A percentile compares a stretch with the other conserved stretches of the same genome.
Conservation (phyloP, 2,113 vertebrate genomes). For the Scomber scombrus region DNA sequence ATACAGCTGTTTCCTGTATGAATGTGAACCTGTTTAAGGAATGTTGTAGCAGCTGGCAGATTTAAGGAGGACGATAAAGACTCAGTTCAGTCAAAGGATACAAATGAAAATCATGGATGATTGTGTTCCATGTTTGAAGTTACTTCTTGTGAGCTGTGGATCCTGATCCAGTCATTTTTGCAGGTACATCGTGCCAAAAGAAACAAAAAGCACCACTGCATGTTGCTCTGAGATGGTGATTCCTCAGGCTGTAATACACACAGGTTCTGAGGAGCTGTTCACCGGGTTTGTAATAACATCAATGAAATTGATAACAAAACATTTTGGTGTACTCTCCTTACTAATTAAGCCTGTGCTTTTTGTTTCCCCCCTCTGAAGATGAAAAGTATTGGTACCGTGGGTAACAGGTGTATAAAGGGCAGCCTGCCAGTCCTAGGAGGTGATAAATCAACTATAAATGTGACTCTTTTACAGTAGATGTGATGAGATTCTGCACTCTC, state of each 20-base stretch:
- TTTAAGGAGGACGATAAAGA: not conserved
- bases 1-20: not conserved
- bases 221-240: conserved; percentile 1
- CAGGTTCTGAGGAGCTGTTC: conserved; percentile 39
- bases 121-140: not conserved
- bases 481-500: not conserved
- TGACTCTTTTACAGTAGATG: conserved; percentile 12
- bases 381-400: conserved; percentile 9
- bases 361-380: not conserved
- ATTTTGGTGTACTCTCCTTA: conserved; percentile 12
- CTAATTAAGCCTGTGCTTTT: conserved; percentile 49
- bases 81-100: not conserved
- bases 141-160: not conserved
- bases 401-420: conserved; percentile 16
- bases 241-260: conserved; percentile 21
- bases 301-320: conserved; percentile 44
- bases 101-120: not conserved
- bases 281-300: conserved; percentile 30
- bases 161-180: conserved; percentile 1
- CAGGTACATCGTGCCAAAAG: not conserved
- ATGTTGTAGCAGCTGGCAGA: not conserved
- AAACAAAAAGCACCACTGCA: not conserved
- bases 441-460: not conserved
- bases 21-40: not conserved
- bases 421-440: not conserved